Base-by-base conservation (phyloP, 2,888 invertebrate genomes). In the Busseola fusca region DNA sequence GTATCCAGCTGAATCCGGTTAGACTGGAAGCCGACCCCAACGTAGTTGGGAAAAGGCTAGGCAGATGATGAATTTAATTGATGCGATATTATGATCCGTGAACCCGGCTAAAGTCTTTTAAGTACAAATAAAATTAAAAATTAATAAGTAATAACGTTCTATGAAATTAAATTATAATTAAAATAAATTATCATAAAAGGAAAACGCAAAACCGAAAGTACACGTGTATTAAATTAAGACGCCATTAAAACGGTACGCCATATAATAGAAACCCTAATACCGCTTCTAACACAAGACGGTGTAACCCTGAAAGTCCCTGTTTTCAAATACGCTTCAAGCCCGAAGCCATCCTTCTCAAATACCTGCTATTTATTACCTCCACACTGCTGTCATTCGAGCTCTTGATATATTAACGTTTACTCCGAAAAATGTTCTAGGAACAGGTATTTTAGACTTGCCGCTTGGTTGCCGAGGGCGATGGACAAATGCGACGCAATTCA, bases 401-500 rank as follows among this genome's bases (percentile, higher is more conserved):
- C 21, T 27, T 48, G 48, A 21, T 64, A n/a, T 48, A 65, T 67
- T 48, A 27, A 27, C 12, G 48, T 65, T 6, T 48, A 67, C 48
- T 27, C 37, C 37, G 63, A 9, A 30, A 10, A 45, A 66, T 2
- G 34, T 21, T 64, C 65, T 25, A 65, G 48, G 16, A 67, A 21
- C 65, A 37, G 27, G 67, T 48, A 65, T 48, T 48, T 67, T 48
- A 37, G 27, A 48, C 16, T 21, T 67, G 65, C 64, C 48, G 21
- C 7, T 48, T n/a, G 34, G 65, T 64, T 37, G 65, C 25, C 0
- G n/a, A 27, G n/a, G 4, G 10, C 4, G 12, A 50, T 27, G 37
- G 67, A 66, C 21, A 68, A 68, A 67, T 67, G 4, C 16, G 45
- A 65, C 48, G 48, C 37, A 67, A n/a, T 67, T 12, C 37, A 37